phyloP scores from a whole-genome alignment of 1,140 invertebrate species.

The Orchesella cincta region DNA sequence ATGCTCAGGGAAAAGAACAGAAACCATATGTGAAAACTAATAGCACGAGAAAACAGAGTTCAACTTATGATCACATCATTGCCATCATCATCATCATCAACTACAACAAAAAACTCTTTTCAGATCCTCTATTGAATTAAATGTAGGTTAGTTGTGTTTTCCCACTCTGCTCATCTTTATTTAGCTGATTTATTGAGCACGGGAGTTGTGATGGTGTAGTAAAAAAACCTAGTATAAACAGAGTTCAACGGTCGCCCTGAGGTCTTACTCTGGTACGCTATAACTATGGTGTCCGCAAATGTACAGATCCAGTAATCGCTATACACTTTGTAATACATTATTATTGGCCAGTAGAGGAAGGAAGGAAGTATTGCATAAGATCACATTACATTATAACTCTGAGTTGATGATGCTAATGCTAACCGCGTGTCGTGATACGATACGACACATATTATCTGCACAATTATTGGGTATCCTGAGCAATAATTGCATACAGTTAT shows the following conservation, averaged over 20 bases:
- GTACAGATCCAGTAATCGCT: not conserved
- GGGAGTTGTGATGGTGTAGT: not conserved
- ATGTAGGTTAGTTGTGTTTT: conserved; percentile 25
- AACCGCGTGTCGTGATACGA: not conserved
- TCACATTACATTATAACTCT: no score
- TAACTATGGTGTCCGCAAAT: not conserved
- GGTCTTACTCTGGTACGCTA: not conserved
- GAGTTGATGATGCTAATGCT: not conserved
- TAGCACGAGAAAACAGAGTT: not conserved
- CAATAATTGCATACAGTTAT: no score
- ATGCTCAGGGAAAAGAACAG: no score
- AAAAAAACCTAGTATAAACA: not conserved
- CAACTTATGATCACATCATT: not conserved
- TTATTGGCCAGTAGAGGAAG: no score
- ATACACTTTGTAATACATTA: not conserved
- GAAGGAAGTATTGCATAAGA: not conserved
- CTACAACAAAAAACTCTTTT: not conserved
- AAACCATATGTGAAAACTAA: not conserved
- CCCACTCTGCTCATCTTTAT: not conserved
- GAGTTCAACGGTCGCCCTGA: not conserved
- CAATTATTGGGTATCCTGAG: no score
- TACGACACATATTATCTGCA: no score
- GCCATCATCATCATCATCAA: not conserved
- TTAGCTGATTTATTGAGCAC: not conserved
- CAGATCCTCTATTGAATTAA: not conserved